Conservation (phyloP, 2,797 vertebrate genomes). For the Acipenser oxyrinchus region DNA sequence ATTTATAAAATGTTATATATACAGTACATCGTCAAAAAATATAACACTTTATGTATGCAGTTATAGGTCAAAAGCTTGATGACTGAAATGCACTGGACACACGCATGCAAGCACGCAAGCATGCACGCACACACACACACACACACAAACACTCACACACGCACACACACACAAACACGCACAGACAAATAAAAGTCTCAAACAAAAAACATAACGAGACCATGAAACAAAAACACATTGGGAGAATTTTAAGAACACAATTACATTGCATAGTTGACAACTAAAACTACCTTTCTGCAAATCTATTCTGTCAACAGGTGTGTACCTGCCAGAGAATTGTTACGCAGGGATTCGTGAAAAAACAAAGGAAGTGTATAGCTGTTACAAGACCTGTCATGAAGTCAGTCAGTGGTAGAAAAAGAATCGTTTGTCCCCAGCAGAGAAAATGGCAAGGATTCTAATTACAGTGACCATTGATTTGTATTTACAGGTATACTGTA, state of each 20-base stretch:
- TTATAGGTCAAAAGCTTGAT: conserved; percentile 33
- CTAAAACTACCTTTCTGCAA: conserved; percentile 29
- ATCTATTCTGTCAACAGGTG: not conserved
- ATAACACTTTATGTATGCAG: not conserved
- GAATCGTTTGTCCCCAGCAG: too few relatives aligned
- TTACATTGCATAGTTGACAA: conserved; percentile 41
- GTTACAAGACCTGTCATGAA: too few relatives aligned
- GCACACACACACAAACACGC: not conserved
- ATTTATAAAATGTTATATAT: conserved; percentile 35
- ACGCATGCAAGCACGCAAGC: conserved; percentile 26
- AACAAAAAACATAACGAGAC: conserved; percentile 33
- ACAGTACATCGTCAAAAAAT: conserved; percentile 19
- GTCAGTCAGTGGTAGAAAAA: too few relatives aligned
- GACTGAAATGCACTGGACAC: conserved; percentile 23
- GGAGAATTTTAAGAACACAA: conserved; percentile 39
- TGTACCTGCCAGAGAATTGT: too few relatives aligned
- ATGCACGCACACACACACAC: too few relatives aligned
- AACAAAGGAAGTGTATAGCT: too few relatives aligned
- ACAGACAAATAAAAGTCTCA: conserved; percentile 36
- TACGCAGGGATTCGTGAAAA: too few relatives aligned
- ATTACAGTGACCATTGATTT: too few relatives aligned
- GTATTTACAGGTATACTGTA: too few relatives aligned
- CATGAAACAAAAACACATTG: conserved; percentile 24
- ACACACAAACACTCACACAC: too few relatives aligned
- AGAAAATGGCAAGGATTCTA: too few relatives aligned